A percentile compares a stretch with the other conserved stretches of the same genome.
phyloP scores from a whole-genome alignment of 2,797 vertebrate species.

The Galagoides demidoff region DNA sequence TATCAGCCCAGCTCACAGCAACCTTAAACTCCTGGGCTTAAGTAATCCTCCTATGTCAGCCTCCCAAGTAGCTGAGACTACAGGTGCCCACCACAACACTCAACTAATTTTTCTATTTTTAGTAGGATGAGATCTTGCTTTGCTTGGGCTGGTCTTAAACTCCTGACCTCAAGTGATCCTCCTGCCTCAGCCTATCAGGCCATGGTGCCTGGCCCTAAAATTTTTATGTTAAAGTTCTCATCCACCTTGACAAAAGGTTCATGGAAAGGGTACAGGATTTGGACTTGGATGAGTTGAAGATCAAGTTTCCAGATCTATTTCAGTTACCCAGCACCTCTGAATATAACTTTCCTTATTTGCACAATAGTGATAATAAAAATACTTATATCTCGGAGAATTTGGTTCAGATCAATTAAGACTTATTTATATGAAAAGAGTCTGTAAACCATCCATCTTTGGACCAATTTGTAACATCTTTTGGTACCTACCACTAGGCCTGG shows the following conservation, averaged over 20 bases:
- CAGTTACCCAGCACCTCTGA: neutral
- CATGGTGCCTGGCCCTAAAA: conserved; percentile 35
- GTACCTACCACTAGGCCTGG: neutral
- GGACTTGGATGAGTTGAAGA: neutral
- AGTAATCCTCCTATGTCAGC: too few species aligned
- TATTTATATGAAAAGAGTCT: neutral
- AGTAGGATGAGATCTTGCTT: too few species aligned
- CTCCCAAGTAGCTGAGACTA: too few species aligned
- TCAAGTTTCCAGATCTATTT: neutral
- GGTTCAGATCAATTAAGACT: neutral
- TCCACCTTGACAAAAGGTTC: conserved; percentile 55
- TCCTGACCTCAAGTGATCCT: too few species aligned
- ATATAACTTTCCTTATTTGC: neutral
- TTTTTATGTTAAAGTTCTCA: conserved; percentile 77
- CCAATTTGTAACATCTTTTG: neutral
- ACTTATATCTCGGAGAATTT: neutral
- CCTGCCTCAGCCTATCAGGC: too few species aligned
- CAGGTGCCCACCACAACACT: too few species aligned
- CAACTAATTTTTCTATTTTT: too few species aligned
- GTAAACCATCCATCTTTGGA: neutral
- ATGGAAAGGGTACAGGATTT: neutral
- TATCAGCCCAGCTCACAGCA: too few species aligned
- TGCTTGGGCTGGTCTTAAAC: too few species aligned
- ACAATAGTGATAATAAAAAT: neutral
- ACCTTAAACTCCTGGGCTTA: too few species aligned